Base-by-base conservation (phyloP, 2,888 invertebrate species). In the Tachina fera region DNA sequence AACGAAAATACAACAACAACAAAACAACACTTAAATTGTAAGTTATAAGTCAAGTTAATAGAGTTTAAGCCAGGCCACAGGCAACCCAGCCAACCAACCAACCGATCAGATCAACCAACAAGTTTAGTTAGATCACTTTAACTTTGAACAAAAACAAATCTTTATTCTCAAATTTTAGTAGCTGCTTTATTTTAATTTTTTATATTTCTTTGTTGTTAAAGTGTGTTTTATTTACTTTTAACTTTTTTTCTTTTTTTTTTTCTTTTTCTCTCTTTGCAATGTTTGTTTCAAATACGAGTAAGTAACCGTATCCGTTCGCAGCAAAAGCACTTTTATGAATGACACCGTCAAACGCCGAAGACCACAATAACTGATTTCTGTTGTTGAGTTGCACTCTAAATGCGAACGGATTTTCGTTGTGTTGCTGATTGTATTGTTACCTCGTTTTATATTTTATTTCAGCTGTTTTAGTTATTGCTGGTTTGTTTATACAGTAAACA, bases 301-400 rank as follows among this genome's bases (percentile, higher is more conserved):
- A 82, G 79, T 76, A 86, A 86, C 76, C 79, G 86, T 83, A 86
- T 86, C 86, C 83, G 86, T 80, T 83, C 86, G 80, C 51, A 72
- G 71, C 86, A 83, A 86, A 83, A 77, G 86, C 86, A 86, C 86
- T 86, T 86, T 86, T 86, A 86, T 86, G 86, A 86, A 86, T 86
- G 86, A 86, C 83, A 86, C 83, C 86, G 86, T 80, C 79, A 83
- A 76, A 77, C 71, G 67, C 76, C 86, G 79, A 86, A 83, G 72
- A 86, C 86, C 72, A 77, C 79, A 86, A 80, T 86, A 86, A 86
- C 86, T 86, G 79, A 86, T 86, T 75, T 75, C 71, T 79, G 79
- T 56, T 79, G 86, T 86, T 86, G 79, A 83, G 83, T 67, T 86
- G 86, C 83, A 86, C 79, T 86, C 83, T 63, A 86, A 86, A 86